Evolutionary conservation across 2,888 invertebrate species (phyloP).

Genomic region (Ochropacha duplaris): DNA sequence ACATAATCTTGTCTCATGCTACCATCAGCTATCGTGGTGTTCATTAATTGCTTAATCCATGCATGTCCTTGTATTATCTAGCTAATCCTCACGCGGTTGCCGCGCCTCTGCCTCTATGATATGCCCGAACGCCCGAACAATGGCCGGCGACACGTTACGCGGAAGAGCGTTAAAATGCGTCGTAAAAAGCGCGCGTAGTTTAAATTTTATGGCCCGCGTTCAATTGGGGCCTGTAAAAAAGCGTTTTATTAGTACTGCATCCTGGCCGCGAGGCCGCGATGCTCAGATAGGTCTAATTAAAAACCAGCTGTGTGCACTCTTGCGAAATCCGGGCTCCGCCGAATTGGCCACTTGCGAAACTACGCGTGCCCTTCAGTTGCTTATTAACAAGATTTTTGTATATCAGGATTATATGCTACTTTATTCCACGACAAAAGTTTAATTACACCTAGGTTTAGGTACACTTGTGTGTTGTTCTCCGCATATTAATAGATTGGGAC

Average conservation of each 20-base stretch:
- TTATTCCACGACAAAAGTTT: not conserved
- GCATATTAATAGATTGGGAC: not conserved
- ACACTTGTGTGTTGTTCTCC: not conserved
- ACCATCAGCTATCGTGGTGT: conserved; percentile 51
- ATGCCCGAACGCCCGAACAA: conserved; percentile 47
- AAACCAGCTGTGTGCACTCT: conserved; percentile 65
- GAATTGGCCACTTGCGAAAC: conserved; percentile 54
- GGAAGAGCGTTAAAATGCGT: conserved; percentile 74
- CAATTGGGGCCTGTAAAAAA: conserved; percentile 81
- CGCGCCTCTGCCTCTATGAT: conserved; percentile 17
- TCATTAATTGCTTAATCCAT: conserved; percentile 66
- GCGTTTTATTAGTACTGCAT: conserved; percentile 78
- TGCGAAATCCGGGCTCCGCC: conserved; percentile 62
- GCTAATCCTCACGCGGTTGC: conserved; percentile 49
- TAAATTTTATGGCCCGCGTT: conserved; percentile 76
- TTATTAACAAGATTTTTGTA: conserved; percentile 29
- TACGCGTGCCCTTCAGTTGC: conserved; percentile 52
- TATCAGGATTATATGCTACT: conserved; percentile 3
- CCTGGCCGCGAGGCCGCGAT: conserved; percentile 76
- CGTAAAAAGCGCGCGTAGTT: conserved; percentile 78
- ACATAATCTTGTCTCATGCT: conserved; percentile 58
- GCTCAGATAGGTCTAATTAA: conserved; percentile 77
- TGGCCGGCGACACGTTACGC: conserved; percentile 59
- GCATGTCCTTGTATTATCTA: conserved; percentile 58
- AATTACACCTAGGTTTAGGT: not conserved